phyloP scores from a whole-genome alignment of 2,797 vertebrate genomes.

The Myotis vivesi region DNA sequence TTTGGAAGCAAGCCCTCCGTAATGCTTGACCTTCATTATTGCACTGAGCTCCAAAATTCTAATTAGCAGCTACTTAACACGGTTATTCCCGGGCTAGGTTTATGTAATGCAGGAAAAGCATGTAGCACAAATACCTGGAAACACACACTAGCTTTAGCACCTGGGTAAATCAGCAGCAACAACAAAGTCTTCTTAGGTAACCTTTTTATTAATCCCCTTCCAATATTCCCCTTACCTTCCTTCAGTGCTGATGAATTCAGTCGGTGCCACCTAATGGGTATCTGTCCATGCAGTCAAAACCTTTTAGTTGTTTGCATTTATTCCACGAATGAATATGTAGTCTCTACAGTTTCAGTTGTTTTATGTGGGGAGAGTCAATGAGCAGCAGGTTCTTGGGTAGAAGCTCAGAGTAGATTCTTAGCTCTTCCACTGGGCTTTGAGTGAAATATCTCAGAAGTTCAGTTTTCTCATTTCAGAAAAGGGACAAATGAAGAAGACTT shows the following conservation, averaged over 20 bases:
- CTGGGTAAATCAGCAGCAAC: not conserved
- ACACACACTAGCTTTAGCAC: not conserved
- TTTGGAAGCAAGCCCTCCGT: not conserved
- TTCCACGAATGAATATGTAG: not conserved
- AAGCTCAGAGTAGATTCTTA: not conserved
- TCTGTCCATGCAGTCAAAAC: not conserved
- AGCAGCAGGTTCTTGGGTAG: not conserved
- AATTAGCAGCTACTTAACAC: not conserved
- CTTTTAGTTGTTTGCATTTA: not conserved
- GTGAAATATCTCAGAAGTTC: not conserved
- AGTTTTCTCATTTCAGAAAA: slow-evolving; percentile 29
- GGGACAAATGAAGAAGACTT: not conserved
- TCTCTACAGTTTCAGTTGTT: not conserved
- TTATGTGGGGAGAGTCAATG: not conserved
- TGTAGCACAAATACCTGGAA: not conserved
- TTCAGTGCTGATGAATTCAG: not conserved
- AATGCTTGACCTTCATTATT: not conserved
- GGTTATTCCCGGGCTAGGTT: not conserved
- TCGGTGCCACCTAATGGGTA: not conserved
- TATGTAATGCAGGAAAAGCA: slow-evolving; percentile 28
- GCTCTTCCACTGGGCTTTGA: not conserved
- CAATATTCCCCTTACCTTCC: not conserved
- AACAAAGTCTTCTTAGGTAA: not conserved
- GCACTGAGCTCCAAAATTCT: not conserved
- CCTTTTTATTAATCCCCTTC: not conserved